Evolutionary conservation across 2,113 vertebrate species (phyloP), one percentile per base, ranked within the genome.

Genomic region (Carassius carassius): DNA sequence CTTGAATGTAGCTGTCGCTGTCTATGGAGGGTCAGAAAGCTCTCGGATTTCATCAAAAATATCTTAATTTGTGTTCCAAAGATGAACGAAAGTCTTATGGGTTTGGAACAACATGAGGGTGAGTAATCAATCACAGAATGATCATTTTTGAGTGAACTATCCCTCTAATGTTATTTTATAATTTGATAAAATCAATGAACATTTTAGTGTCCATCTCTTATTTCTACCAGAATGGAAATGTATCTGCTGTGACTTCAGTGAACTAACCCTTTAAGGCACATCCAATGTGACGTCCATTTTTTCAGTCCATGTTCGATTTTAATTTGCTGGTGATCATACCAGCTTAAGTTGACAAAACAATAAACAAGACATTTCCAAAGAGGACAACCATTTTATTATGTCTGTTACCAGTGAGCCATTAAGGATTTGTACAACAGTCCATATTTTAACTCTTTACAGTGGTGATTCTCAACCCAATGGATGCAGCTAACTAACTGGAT

Each of bases 341-440:
- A 25, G n/a, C 23, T 76, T 2, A 51, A 75, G 16, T 19, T 56
- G 9, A 56, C 29, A 77, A 8, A 14, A 23, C 35, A 79, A 63
- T 11, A 79, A 65, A 41, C 56, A 79, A 79, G 8, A 17, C 37
- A 63, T 29, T 25, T 47, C 49, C 49, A 9, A 16, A 47, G 41
- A 74, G 41, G n/a, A 65, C 7, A 1, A 63, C 47, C 84, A 63
- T 56, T 91, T 93, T 91, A 80, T 93, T 60, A 80, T 51, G 78
- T 80, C 5, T 79, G 47, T 79, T 63, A 79, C 60, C 23, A 17
- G 62, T 11, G 25, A 21, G 12, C 49, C 75, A 85, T 78, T 70
- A 13, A 72, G 19, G 63, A 72, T 16, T 29, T 85, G n/a, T 44
- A n/a, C 70, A 63, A n/a, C 0, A 69, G 67, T 79, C n/a, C 14